A percentile compares a stretch with the other conserved stretches of the same genome.
Evolutionary conservation across 2,888 invertebrate genomes (phyloP).

Genomic region (Hypselothyrea guttata): DNA sequence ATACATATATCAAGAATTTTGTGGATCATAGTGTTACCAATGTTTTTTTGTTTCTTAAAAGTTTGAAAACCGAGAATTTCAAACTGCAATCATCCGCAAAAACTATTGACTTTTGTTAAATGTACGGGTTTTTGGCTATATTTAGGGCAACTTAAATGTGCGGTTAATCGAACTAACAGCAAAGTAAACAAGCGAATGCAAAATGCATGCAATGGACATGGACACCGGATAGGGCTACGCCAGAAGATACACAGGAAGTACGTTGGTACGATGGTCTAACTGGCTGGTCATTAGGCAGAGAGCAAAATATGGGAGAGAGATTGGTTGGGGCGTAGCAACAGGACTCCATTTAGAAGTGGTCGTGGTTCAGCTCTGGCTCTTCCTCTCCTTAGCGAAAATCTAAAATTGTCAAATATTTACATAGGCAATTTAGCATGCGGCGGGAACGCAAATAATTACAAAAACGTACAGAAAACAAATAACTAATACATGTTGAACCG

Average conservation of each 20-base stretch:
- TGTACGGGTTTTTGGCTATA: not conserved
- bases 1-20: no score
- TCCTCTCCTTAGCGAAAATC: slow-evolving; percentile 58
- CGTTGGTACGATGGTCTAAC: slow-evolving; percentile 11
- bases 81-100: no score
- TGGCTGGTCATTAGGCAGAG: slow-evolving; percentile 58
- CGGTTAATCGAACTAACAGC: slow-evolving; percentile 63
- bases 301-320: slow-evolving; percentile 1
- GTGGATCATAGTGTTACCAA: no score
- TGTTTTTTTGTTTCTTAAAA: no score
- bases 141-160: slow-evolving; percentile 30
- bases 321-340: not conserved
- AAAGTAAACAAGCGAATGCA: slow-evolving; percentile 55
- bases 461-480: slow-evolving; percentile 72
- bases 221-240: slow-evolving; percentile 38
- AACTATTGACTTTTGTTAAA: not conserved
- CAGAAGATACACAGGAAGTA: slow-evolving; percentile 50
- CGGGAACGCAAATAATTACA: slow-evolving; percentile 75
- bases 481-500: slow-evolving; percentile 63
- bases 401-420: slow-evolving; percentile 79
- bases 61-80: no score
- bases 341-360: slow-evolving; percentile 1
- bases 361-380: not conserved
- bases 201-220: slow-evolving; percentile 37
- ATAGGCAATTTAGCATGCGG: slow-evolving; percentile 77